These are phyloP conservation scores for Megaleporinus macrocephalus DNA, from an alignment of 2,113 vertebrate species.

Conservation along the genomic window DNA sequence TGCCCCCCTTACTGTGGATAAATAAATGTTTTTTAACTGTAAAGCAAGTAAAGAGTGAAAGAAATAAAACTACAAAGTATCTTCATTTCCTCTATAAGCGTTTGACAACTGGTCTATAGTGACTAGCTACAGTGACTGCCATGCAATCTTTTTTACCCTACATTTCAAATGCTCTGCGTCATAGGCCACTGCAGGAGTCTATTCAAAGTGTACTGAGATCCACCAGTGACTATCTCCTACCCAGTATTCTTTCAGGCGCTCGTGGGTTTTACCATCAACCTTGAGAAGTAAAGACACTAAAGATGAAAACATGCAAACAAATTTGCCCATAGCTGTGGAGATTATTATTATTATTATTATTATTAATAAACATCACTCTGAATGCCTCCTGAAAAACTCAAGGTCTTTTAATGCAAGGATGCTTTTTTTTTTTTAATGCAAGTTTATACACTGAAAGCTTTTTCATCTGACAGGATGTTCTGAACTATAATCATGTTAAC, in stretches of 20 bases:
- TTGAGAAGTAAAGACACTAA: slow-evolving; percentile 59
- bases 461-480: neutral
- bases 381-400: neutral
- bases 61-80: neutral
- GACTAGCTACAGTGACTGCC: neutral
- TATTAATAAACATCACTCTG: neutral
- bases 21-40: neutral
- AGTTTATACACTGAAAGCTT: neutral
- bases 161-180: neutral
- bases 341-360: neutral
- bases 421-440: no score
- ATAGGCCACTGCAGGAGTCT: slow-evolving; percentile 40
- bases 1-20: neutral
- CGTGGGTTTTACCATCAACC: slow-evolving; percentile 74
- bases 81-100: neutral
- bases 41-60: neutral
- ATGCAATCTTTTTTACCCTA: neutral
- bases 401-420: neutral
- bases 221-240: slow-evolving; percentile 64
- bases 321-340: neutral
- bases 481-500: neutral
- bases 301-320: slow-evolving; percentile 9
- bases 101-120: neutral
- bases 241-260: slow-evolving; percentile 76
- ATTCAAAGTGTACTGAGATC: neutral